Conservation (phyloP, 2,797 vertebrate genomes). For the Nyctibius grandis region DNA sequence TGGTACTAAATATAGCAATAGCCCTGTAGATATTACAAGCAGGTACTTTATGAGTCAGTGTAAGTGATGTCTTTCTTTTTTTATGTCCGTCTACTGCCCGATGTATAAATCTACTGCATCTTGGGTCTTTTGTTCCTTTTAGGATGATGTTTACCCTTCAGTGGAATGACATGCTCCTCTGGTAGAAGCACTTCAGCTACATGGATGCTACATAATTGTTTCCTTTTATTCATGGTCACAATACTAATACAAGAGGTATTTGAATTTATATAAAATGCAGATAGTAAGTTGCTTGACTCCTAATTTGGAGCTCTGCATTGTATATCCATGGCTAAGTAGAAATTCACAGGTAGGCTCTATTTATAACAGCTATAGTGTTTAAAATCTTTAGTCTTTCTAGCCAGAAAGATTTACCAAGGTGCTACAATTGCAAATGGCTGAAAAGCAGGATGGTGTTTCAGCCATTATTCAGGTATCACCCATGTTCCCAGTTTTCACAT, state of each 20-base stretch:
- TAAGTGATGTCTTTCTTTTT: neutral
- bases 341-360: neutral
- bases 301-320: neutral
- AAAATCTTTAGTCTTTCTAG: neutral
- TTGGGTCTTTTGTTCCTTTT: neutral
- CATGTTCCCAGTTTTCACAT: neutral
- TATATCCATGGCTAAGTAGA: neutral
- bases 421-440: neutral
- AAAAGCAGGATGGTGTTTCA: neutral
- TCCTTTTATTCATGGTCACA: neutral
- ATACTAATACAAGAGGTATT: neutral
- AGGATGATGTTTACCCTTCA: neutral
- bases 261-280: neutral
- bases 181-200: neutral
- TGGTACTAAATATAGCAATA: neutral
- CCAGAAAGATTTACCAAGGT: neutral
- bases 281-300: neutral
- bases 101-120: neutral
- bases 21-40: neutral
- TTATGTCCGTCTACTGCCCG: neutral
- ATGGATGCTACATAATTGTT: neutral
- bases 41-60: neutral
- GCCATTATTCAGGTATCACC: neutral
- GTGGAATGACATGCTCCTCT: neutral
- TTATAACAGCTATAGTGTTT: neutral